phyloP scores from a whole-genome alignment of 2,113 vertebrate genomes.

The Melanocharis versteri region DNA sequence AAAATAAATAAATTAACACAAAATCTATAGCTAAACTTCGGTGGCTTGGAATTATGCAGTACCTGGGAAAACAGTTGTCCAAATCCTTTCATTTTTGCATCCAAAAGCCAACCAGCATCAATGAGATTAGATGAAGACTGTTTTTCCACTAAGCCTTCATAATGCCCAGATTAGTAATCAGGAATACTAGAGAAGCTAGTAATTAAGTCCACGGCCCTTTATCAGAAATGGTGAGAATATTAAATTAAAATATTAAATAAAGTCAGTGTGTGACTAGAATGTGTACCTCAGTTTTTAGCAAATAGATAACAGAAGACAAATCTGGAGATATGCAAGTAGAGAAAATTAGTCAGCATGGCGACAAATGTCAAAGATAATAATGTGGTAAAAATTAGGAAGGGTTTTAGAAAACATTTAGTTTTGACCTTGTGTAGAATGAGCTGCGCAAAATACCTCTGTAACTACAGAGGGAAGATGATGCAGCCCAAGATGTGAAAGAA shows the following conservation, averaged over 20 bases:
- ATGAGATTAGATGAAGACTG: background rate
- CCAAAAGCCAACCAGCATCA: background rate
- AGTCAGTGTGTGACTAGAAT: background rate
- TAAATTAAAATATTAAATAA: background rate
- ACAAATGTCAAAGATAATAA: background rate
- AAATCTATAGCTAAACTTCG: background rate
- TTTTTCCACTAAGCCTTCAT: background rate
- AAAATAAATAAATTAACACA: background rate
- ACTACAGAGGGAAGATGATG: background rate
- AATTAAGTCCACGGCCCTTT: background rate
- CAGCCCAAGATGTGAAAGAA: background rate
- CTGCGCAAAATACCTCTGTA: background rate
- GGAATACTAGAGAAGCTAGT: background rate
- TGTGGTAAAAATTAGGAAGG: background rate
- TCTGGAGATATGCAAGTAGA: background rate
- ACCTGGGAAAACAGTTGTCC: background rate
- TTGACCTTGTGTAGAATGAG: background rate
- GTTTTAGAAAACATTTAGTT: background rate
- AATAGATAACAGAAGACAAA: background rate
- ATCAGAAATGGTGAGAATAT: background rate
- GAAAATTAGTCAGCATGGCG: background rate
- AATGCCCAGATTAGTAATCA: background rate
- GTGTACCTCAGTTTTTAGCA: background rate
- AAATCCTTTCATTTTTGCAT: background rate
- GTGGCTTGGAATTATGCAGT: background rate